Evolutionary conservation across 2,888 invertebrate species (phyloP).

Genomic region (Peribatodes rhomboidaria): DNA sequence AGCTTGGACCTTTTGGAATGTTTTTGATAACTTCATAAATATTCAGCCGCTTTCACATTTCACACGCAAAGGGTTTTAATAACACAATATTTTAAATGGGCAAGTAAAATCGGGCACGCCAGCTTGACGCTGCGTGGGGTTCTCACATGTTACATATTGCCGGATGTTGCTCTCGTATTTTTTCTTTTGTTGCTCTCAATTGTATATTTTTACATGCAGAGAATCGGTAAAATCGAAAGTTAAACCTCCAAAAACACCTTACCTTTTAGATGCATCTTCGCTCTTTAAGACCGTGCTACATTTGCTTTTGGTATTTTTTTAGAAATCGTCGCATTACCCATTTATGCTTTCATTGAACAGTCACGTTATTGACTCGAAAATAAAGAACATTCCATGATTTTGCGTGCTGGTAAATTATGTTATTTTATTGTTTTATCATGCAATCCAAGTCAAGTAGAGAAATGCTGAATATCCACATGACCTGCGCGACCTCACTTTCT

Average conservation of each 20-base stretch:
- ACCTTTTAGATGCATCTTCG: slow-evolving; percentile 43
- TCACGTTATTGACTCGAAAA: slow-evolving; percentile 18
- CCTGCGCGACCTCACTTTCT: slow-evolving; percentile 50
- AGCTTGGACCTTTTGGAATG: slow-evolving; percentile 58
- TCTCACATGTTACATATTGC: slow-evolving; percentile 47
- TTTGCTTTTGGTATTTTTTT: slow-evolving; percentile 45
- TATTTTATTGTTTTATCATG: slow-evolving; percentile 28
- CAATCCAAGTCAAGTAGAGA: slow-evolving; percentile 33
- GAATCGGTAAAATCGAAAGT: slow-evolving; percentile 75
- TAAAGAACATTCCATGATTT: slow-evolving; percentile 17
- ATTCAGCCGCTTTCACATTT: slow-evolving; percentile 75
- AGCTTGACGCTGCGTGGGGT: slow-evolving; percentile 57
- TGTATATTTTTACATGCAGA: slow-evolving; percentile 68
- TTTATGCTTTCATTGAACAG: slow-evolving; percentile 24
- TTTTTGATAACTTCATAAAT: slow-evolving; percentile 75
- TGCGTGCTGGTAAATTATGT: background rate
- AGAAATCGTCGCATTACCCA: slow-evolving; percentile 42
- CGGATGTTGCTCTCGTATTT: slow-evolving; percentile 61
- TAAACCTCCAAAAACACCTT: slow-evolving; percentile 57
- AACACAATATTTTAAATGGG: slow-evolving; percentile 55
- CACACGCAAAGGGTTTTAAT: slow-evolving; percentile 67
- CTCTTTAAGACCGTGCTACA: slow-evolving; percentile 40
- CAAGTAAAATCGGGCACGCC: slow-evolving; percentile 51
- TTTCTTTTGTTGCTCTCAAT: slow-evolving; percentile 65
- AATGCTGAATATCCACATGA: slow-evolving; percentile 39